Conservation (phyloP, 1,140 invertebrate species). For the Pollicipes pollicipes region DNA sequence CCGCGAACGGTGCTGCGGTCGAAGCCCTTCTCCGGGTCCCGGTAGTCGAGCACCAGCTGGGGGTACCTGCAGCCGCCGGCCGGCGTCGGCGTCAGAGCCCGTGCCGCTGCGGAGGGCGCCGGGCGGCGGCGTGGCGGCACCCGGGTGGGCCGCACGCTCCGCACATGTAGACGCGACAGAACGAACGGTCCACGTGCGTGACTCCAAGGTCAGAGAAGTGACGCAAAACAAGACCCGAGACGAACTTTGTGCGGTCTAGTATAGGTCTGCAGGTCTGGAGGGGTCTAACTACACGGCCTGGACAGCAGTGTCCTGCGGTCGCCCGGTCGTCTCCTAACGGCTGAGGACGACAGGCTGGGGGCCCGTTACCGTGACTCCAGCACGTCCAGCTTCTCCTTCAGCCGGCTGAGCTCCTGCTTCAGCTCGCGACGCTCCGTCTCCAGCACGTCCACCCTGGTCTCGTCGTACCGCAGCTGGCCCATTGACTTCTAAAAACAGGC, state of each 20-base stretch:
- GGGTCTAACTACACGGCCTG: no score
- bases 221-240: no score
- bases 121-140: not conserved
- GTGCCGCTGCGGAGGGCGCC: constrained; percentile 10
- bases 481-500: constrained; percentile 35
- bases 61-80: constrained; percentile 34
- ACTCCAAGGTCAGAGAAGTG: no score
- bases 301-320: no score
- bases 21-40: constrained; percentile 57
- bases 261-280: no score
- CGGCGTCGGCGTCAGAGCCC: no score
- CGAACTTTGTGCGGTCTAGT: no score
- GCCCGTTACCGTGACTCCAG: constrained; percentile 39
- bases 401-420: constrained; percentile 30
- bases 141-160: no score
- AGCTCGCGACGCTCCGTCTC: constrained; percentile 34
- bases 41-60: constrained; percentile 50
- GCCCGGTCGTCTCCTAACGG: no score
- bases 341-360: no score
- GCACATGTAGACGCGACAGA: no score
- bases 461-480: constrained; percentile 44
- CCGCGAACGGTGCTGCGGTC: constrained; percentile 56
- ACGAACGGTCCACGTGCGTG: no score
- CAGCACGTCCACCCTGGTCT: constrained; percentile 41
- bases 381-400: constrained; percentile 37